Evolutionary conservation across 2,888 invertebrate species (phyloP).

Genomic region (Pinctada fucata): DNA sequence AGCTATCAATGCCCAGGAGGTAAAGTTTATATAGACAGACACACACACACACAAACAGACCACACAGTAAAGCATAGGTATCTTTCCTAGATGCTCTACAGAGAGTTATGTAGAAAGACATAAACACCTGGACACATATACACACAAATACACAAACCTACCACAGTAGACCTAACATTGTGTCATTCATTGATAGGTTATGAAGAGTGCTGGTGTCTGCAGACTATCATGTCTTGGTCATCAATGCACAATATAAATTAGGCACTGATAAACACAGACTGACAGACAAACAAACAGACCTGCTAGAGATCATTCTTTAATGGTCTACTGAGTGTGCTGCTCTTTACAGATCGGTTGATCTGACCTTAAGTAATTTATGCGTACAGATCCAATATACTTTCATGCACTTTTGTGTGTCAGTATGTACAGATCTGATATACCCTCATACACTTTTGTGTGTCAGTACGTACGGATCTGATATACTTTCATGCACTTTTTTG

Average conservation of each 20-base stretch:
- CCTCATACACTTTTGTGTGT: no score
- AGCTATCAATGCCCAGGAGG: constrained; percentile 83
- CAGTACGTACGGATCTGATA: no score
- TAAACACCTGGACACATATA: no score
- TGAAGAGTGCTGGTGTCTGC: constrained; percentile 88
- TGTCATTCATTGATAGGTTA: no score
- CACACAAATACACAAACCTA: no score
- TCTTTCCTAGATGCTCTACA: constrained; percentile 97
- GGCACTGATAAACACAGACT: constrained; percentile 80
- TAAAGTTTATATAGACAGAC: constrained; percentile 78
- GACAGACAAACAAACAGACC: constrained; percentile 80
- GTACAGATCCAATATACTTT: no score
- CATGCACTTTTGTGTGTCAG: no score
- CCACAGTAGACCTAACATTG: no score
- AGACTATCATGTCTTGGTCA: constrained; percentile 82
- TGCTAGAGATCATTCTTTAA: constrained; percentile 95
- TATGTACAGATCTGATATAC: no score
- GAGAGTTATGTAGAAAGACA: constrained; percentile 76
- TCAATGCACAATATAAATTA: constrained; percentile 81
- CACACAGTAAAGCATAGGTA: constrained; percentile 81
- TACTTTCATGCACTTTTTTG: no score
- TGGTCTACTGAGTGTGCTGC: constrained; percentile 92
- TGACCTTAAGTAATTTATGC: no score
- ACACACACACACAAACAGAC: constrained; percentile 78
- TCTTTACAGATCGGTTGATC: constrained; percentile 83